These are phyloP conservation scores for Synergus gifuensis DNA, from an alignment of 2,888 invertebrate genomes.

Conservation along the genomic window DNA sequence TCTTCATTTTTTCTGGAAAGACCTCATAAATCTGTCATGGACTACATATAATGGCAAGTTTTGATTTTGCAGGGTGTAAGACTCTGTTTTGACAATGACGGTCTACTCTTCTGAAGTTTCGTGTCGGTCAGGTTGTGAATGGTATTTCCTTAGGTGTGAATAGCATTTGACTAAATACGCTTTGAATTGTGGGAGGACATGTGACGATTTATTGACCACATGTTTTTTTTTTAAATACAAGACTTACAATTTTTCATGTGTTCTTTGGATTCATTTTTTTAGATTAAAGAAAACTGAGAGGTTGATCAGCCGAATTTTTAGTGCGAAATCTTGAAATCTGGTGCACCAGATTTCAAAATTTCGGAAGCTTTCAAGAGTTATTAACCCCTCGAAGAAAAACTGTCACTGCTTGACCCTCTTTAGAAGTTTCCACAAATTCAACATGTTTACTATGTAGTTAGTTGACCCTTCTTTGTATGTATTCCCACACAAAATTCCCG, in stretches of 20 bases:
- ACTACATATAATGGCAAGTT: neutral
- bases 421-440: neutral
- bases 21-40: constrained; percentile 11
- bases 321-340: too few relatives aligned
- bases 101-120: constrained; percentile 21
- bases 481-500: neutral
- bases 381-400: too few relatives aligned
- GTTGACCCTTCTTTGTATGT: neutral
- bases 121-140: constrained; percentile 18
- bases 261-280: neutral
- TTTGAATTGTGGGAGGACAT: neutral
- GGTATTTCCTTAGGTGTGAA: constrained; percentile 9
- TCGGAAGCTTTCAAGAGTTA: too few relatives aligned
- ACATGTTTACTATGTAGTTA: neutral
- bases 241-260: neutral
- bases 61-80: constrained; percentile 20
- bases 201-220: constrained; percentile 22
- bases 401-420: neutral
- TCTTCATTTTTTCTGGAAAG: constrained; percentile 9
- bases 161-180: constrained; percentile 4
- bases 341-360: too few relatives aligned
- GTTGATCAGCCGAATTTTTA: too few relatives aligned
- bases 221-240: neutral
- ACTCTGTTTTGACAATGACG: constrained; percentile 35
- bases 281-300: neutral